A percentile compares a stretch with the other conserved stretches of the same genome.
Evolutionary conservation across 2,113 vertebrate genomes (phyloP).

Genomic region (Bombycilla garrulus): DNA sequence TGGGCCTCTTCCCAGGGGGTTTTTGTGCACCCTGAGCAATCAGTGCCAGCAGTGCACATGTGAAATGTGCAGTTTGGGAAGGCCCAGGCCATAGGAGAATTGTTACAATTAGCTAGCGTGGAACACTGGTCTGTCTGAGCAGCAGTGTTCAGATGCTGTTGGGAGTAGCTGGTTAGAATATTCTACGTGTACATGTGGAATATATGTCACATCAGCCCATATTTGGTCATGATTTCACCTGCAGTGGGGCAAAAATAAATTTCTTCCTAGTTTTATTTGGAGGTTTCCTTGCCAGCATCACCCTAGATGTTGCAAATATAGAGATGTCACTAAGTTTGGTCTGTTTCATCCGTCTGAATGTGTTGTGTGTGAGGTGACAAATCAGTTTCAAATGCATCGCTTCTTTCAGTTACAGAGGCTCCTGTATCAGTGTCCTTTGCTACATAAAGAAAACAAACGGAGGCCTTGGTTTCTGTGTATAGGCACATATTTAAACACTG

Average conservation of each 20-base stretch:
- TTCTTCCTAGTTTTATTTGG: neutral
- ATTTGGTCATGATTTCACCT: neutral
- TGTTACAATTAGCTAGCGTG: neutral
- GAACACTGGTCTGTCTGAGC: neutral
- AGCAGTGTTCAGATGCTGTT: neutral
- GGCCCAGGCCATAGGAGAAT: neutral
- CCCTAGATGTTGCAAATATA: neutral
- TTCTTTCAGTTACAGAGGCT: neutral
- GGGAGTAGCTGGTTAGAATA: neutral
- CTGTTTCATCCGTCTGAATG: neutral
- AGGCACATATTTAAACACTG: rapidly evolving
- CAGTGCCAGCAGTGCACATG: rapidly evolving
- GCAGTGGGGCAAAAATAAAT: neutral
- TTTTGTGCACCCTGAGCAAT: neutral
- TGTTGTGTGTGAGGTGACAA: neutral
- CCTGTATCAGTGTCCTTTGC: neutral
- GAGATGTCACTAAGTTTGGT: neutral
- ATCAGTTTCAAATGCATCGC: neutral
- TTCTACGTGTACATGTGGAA: neutral
- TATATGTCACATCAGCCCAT: rapidly evolving
- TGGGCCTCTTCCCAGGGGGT: neutral
- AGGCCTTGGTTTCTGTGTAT: neutral
- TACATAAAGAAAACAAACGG: neutral
- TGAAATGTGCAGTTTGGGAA: neutral
- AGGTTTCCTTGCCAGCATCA: neutral